These are phyloP conservation scores for Enteromius mattozi DNA, from an alignment of 2,797 vertebrate species.

Conservation along the genomic window DNA sequence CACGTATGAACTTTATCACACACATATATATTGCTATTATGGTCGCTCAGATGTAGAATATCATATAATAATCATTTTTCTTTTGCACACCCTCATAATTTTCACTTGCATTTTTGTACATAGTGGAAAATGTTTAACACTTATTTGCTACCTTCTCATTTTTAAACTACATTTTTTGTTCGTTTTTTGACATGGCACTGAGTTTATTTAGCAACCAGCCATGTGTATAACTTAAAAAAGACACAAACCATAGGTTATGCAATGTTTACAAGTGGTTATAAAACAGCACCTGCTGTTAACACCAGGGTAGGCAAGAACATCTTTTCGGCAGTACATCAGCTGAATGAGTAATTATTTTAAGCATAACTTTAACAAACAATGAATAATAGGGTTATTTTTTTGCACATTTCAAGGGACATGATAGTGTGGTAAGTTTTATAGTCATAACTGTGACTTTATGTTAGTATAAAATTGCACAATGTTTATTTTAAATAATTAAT, in stretches of 20 bases:
- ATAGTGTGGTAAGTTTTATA: neutral
- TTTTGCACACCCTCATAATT: neutral
- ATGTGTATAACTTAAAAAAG: constrained; percentile 10
- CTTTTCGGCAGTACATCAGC: neutral
- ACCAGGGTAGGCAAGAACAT: constrained; percentile 8
- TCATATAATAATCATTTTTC: neutral
- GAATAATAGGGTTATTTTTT: neutral
- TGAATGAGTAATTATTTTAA: neutral
- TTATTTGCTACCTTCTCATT: neutral
- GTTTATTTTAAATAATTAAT: neutral
- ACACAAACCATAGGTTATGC: constrained; percentile 2
- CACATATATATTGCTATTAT: neutral
- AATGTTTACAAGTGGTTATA: constrained; percentile 17
- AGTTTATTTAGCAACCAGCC: neutral
- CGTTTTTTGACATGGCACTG: neutral
- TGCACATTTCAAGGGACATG: neutral
- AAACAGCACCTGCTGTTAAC: constrained; percentile 19
- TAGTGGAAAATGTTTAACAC: neutral
- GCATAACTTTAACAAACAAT: neutral
- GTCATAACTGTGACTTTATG: neutral
- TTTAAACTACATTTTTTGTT: constrained; percentile 3
- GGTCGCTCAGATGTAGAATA: neutral
- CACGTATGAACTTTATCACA: neutral
- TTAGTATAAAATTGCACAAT: neutral
- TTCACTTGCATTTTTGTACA: neutral